Percentiles rank a stretch among this genome's conserved stretches.
Conservation (phyloP, 2,113 vertebrate species). For the Mesembrinibis cayennensis region DNA sequence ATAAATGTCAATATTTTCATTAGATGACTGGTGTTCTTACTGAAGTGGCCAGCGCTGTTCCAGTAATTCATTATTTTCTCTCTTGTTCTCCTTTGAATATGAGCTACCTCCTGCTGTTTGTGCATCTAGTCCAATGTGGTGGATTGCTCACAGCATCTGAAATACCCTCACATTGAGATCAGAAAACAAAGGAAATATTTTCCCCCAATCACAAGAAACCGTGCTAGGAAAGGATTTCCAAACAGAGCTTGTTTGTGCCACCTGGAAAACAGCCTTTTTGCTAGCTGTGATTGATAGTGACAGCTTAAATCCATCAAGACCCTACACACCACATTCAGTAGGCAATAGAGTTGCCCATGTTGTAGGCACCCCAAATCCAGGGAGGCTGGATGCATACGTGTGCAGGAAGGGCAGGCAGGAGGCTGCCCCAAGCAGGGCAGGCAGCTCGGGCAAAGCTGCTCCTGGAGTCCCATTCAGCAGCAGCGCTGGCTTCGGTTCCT, state of each 20-base stretch:
- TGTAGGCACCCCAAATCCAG: neutral
- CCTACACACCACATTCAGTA: neutral
- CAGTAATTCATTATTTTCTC: constrained; percentile 22
- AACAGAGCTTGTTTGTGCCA: constrained; percentile 36
- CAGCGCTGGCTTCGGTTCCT: neutral
- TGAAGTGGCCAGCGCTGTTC: neutral
- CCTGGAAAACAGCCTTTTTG: constrained; percentile 58
- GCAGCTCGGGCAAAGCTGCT: neutral
- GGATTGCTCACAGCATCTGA: neutral
- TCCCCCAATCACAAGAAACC: neutral
- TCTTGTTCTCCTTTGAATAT: neutral
- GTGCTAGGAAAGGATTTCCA: neutral
- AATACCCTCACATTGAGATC: neutral
- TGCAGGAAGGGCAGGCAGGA: constrained; percentile 24
- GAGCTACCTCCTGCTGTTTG: neutral
- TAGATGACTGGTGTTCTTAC: neutral
- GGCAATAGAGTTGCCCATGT: neutral
- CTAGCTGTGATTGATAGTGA: constrained; percentile 35
- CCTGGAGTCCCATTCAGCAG: neutral
- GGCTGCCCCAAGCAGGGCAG: constrained; percentile 9
- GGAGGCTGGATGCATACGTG: neutral
- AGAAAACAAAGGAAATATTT: neutral
- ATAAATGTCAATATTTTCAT: constrained; percentile 51
- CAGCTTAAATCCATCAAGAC: constrained; percentile 46
- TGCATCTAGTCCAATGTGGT: neutral